Conservation (phyloP, 92 coral and sea anemone species). For the Porites lobata region DNA sequence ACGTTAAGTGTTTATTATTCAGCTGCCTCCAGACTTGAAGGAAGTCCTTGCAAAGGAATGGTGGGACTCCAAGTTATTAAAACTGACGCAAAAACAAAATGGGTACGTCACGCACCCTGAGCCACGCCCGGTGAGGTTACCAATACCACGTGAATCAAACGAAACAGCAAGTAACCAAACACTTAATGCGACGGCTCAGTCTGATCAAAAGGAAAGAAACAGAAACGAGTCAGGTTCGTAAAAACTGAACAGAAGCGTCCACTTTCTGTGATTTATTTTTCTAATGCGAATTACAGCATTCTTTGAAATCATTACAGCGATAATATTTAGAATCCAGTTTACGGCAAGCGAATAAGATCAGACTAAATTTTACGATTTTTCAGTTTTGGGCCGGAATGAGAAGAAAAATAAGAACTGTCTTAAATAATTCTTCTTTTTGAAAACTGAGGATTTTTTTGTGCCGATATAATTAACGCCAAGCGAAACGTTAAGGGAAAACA, state of each 20-base stretch:
- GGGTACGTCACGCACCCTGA: constrained; percentile 51
- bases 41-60: constrained; percentile 34
- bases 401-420: too few relatives aligned
- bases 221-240: neutral
- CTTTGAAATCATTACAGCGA: too few relatives aligned
- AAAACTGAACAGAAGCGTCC: neutral
- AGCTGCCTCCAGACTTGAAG: constrained; percentile 34
- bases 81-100: constrained; percentile 36
- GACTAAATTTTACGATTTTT: too few relatives aligned
- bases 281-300: too few relatives aligned
- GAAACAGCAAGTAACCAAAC: constrained; percentile 13
- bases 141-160: neutral
- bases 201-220: neutral
- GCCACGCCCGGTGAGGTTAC: constrained; percentile 16
- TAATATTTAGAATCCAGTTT: too few relatives aligned
- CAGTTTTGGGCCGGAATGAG: too few relatives aligned
- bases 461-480: too few relatives aligned
- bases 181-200: neutral
- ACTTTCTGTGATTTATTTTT: too few relatives aligned
- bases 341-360: too few relatives aligned
- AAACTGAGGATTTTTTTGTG: too few relatives aligned
- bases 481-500: too few relatives aligned
- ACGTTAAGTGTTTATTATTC: neutral
- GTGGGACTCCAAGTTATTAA: constrained; percentile 26
- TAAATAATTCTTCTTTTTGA: too few relatives aligned